A percentile compares a stretch with the other conserved stretches of the same genome.
These are phyloP conservation scores for Oceanodroma leucorhoa DNA, from an alignment of 2,797 vertebrate species.

Conservation along the genomic window DNA sequence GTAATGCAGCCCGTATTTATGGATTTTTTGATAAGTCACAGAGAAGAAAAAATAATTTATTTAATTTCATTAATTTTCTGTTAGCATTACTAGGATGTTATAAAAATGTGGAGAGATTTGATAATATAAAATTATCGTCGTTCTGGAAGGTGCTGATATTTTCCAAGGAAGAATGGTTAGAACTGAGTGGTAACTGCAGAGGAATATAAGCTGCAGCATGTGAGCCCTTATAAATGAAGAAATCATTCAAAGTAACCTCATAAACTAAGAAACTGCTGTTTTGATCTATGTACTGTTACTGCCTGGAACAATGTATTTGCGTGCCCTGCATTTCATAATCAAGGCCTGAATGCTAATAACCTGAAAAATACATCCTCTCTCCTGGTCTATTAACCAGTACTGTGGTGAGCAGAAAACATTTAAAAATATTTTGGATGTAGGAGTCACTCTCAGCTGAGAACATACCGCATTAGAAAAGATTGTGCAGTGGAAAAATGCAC, in stretches of 20 bases:
- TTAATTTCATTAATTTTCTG: neutral
- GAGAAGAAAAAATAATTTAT: neutral
- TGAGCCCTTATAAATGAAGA: neutral
- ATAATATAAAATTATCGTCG: neutral
- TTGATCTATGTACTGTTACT: neutral
- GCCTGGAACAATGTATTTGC: neutral
- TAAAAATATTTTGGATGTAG: neutral
- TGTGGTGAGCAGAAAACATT: neutral
- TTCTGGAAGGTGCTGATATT: neutral
- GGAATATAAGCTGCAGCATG: neutral
- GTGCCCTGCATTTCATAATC: neutral
- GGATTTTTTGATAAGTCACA: neutral
- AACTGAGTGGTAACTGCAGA: neutral
- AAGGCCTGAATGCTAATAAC: neutral
- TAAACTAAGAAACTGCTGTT: neutral
- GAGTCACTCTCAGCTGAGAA: neutral
- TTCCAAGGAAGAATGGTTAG: neutral
- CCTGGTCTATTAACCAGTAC: neutral
- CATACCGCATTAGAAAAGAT: neutral
- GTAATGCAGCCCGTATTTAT: neutral
- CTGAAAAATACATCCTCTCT: neutral
- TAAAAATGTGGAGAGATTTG: neutral
- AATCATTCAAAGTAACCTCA: neutral
- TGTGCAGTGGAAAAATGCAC: fast-evolving
- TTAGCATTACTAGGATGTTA: neutral